A percentile compares a stretch with the other conserved stretches of the same genome.
Evolutionary conservation across 2,797 vertebrate species (phyloP).

Genomic region (Channa striata): DNA sequence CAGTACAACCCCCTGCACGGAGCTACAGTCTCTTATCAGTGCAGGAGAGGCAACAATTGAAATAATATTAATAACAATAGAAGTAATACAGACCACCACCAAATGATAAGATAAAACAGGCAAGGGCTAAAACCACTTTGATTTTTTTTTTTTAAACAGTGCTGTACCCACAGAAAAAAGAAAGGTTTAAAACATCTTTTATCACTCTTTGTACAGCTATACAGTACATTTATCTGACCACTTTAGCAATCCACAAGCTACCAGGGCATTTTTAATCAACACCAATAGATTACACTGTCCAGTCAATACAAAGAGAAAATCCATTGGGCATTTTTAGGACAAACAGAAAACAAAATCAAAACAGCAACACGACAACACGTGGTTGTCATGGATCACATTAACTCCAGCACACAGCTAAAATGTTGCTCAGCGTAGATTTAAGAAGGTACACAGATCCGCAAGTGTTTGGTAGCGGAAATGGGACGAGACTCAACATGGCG

Average conservation of each 20-base stretch:
- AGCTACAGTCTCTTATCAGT: constrained; percentile 86
- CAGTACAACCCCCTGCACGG: constrained; percentile 90
- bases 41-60: constrained; percentile 85
- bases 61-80: constrained; percentile 85
- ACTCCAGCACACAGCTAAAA: constrained; percentile 74
- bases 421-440: constrained; percentile 62
- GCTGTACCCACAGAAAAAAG: constrained; percentile 84
- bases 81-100: constrained; percentile 86
- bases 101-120: constrained; percentile 87
- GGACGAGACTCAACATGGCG: constrained; percentile 36
- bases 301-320: constrained; percentile 82
- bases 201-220: constrained; percentile 85
- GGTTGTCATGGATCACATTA: constrained; percentile 74
- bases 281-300: constrained; percentile 83
- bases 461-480: constrained; percentile 41
- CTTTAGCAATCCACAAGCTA: constrained; percentile 85
- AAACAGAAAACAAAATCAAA: constrained; percentile 27
- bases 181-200: constrained; percentile 81
- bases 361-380: constrained; percentile 66
- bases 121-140: constrained; percentile 85
- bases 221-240: constrained; percentile 84
- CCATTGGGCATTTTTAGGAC: constrained; percentile 66
- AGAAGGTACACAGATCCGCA: constrained; percentile 63
- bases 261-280: constrained; percentile 83
- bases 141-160: constrained; percentile 81